Percentiles rank a stretch among this genome's conserved stretches.
phyloP scores from a whole-genome alignment of 2,113 vertebrate genomes.

The Rostratula benghalensis region DNA sequence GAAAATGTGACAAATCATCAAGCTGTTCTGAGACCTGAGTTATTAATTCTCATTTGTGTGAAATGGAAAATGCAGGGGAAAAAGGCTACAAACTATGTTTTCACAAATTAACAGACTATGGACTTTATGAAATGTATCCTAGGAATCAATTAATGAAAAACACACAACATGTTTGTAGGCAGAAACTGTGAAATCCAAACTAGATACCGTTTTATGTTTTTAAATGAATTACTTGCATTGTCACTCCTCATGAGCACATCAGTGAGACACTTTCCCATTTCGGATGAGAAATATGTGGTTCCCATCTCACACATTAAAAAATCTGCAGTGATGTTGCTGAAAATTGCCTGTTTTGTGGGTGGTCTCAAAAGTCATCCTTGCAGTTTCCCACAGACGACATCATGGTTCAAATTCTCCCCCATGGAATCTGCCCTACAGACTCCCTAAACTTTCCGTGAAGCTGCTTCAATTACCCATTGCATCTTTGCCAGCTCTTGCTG shows the following conservation, averaged over 20 bases:
- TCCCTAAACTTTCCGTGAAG: background rate
- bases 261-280: background rate
- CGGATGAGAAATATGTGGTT: background rate
- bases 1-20: background rate
- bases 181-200: background rate
- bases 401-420: background rate
- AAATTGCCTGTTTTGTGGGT: conserved; percentile 11
- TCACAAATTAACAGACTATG: background rate
- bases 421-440: background rate
- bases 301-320: background rate
- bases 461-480: conserved; percentile 22
- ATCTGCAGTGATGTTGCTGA: background rate
- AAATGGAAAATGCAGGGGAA: background rate
- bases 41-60: background rate
- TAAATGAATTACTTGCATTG: background rate
- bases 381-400: background rate
- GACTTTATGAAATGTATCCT: background rate
- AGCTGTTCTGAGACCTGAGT: background rate
- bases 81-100: background rate
- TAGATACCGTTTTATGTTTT: background rate
- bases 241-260: background rate
- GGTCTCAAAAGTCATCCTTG: background rate
- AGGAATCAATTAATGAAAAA: background rate
- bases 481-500: conserved; percentile 19
- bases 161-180: background rate